A percentile compares a stretch with the other conserved stretches of the same genome.
These are phyloP conservation scores for Muscina levida DNA, from an alignment of 2,888 invertebrate species.

Conservation along the genomic window DNA sequence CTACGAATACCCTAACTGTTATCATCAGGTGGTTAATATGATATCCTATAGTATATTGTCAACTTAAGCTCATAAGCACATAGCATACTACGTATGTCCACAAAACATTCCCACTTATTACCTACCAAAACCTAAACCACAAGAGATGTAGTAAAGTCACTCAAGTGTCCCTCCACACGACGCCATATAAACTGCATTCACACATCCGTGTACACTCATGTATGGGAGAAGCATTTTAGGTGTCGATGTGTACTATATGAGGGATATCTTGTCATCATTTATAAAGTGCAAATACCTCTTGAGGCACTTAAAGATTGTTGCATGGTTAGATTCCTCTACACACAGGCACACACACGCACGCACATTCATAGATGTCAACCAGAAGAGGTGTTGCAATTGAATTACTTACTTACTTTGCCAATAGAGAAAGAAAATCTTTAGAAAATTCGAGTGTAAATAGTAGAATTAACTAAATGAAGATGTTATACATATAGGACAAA, in stretches of 20 bases:
- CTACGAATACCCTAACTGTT: no score
- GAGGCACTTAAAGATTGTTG: conserved; percentile 64
- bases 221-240: conserved; percentile 2
- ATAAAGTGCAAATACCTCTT: conserved; percentile 67
- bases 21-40: conserved; percentile 39
- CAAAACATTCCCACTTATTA: conserved; percentile 13
- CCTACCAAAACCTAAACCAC: conserved; percentile 55
- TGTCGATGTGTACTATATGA: no score
- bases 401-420: conserved; percentile 52
- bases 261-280: background rate
- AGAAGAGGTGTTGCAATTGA: conserved; percentile 55
- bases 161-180: conserved; percentile 63
- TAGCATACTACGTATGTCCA: background rate
- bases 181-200: background rate
- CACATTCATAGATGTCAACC: background rate
- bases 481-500: conserved; percentile 36
- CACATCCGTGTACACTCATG: no score
- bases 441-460: conserved; percentile 27
- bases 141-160: conserved; percentile 49
- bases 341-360: background rate
- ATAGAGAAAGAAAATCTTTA: conserved; percentile 39
- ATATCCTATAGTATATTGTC: conserved; percentile 55
- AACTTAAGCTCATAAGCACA: conserved; percentile 25
- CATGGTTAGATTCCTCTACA: conserved; percentile 17
- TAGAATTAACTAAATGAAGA: conserved; percentile 62